phyloP scores from a whole-genome alignment of 2,888 invertebrate species.

The Eilema caniola region DNA sequence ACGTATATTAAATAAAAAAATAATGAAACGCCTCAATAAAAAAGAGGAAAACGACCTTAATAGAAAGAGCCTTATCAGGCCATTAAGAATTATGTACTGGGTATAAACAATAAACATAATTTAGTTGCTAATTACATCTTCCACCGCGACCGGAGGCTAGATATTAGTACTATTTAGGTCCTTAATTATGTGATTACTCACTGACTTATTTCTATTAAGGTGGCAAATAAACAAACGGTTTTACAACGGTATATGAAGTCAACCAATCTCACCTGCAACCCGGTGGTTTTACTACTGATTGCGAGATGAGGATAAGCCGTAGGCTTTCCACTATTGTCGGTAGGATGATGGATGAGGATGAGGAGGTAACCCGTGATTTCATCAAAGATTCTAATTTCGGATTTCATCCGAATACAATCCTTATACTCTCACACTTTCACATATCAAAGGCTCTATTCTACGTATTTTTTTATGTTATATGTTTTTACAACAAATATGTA shows the following conservation, averaged over 20 bases:
- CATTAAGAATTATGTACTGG: slow-evolving; percentile 49
- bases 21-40: slow-evolving; percentile 46
- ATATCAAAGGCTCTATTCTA: too few relatives aligned
- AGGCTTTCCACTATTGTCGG: too few relatives aligned
- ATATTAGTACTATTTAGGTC: slow-evolving; percentile 30
- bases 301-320: too few relatives aligned
- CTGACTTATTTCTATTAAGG: not conserved
- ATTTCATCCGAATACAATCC: too few relatives aligned
- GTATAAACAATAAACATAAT: slow-evolving; percentile 39
- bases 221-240: not conserved
- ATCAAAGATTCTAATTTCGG: too few relatives aligned
- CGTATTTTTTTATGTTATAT: too few relatives aligned
- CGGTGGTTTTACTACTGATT: too few relatives aligned
- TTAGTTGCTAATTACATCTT: slow-evolving; percentile 53
- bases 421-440: too few relatives aligned
- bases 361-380: too few relatives aligned
- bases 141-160: slow-evolving; percentile 37
- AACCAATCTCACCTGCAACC: too few relatives aligned
- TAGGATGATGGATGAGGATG: too few relatives aligned
- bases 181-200: slow-evolving; percentile 27
- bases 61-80: slow-evolving; percentile 49
- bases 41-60: slow-evolving; percentile 50
- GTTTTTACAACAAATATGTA: too few relatives aligned
- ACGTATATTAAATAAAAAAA: slow-evolving; percentile 48
- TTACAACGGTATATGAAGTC: not conserved